phyloP scores from a whole-genome alignment of 2,797 vertebrate species.

The Salarias fasciatus region DNA sequence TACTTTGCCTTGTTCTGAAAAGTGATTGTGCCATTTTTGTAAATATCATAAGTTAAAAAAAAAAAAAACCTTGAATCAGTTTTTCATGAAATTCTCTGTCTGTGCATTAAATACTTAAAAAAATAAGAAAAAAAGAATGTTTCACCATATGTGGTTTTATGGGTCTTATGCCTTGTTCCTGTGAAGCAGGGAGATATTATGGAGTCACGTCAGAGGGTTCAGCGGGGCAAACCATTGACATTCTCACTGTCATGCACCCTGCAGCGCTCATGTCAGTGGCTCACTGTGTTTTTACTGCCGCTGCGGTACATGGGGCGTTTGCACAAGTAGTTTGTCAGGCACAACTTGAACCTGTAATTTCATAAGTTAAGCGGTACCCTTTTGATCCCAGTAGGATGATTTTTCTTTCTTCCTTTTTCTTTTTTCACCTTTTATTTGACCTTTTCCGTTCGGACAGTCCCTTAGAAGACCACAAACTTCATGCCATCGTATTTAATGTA shows the following conservation, averaged over 20 bases:
- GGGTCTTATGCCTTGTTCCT: slow-evolving; percentile 16
- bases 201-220: slow-evolving; percentile 30
- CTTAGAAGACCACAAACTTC: slow-evolving; percentile 24
- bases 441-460: slow-evolving; percentile 18
- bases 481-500: slow-evolving; percentile 6
- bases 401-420: slow-evolving; percentile 23
- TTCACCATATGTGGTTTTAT: slow-evolving; percentile 12
- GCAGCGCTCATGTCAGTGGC: slow-evolving; percentile 29
- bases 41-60: too few relatives aligned
- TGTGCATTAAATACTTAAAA: too few relatives aligned
- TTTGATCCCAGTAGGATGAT: slow-evolving; percentile 32
- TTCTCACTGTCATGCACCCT: slow-evolving; percentile 31
- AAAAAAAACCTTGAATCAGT: too few relatives aligned
- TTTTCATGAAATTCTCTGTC: too few relatives aligned
- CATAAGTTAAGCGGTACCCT: slow-evolving; percentile 33
- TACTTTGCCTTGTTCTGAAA: neutral
- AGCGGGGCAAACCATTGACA: slow-evolving; percentile 37
- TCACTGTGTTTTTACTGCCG: slow-evolving; percentile 14
- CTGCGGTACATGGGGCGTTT: slow-evolving; percentile 30
- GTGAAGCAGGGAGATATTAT: slow-evolving; percentile 18
- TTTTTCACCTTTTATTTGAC: slow-evolving; percentile 17
- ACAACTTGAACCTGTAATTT: slow-evolving; percentile 36
- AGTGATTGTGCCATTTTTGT: neutral
- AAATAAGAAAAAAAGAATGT: too few relatives aligned
- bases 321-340: slow-evolving; percentile 40